A percentile compares a stretch with the other conserved stretches of the same genome.
These are phyloP conservation scores for Aspidapion aeneum DNA, from an alignment of 2,888 invertebrate genomes.

Conservation along the genomic window DNA sequence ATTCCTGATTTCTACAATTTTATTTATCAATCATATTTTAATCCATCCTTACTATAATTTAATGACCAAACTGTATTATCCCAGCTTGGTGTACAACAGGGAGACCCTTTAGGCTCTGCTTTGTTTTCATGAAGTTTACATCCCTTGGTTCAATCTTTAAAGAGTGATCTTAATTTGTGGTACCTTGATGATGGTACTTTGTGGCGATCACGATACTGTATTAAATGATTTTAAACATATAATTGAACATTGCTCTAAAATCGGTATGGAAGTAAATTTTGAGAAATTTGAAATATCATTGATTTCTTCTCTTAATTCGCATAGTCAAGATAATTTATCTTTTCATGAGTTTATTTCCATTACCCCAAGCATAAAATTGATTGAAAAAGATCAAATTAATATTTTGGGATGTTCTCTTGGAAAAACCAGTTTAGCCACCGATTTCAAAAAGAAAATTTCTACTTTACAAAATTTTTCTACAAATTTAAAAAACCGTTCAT, in stretches of 20 bases:
- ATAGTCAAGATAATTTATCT: background rate
- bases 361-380: background rate
- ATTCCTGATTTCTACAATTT: background rate
- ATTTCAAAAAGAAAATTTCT: background rate
- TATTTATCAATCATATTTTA: background rate
- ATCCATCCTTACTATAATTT: background rate
- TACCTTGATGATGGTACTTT: background rate
- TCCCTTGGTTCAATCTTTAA: background rate
- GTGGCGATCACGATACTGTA: background rate
- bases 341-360: background rate
- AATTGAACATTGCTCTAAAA: background rate
- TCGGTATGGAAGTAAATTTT: background rate
- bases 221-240: background rate
- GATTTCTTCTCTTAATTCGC: background rate
- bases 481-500: background rate
- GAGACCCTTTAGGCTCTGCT: background rate
- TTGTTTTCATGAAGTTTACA: background rate
- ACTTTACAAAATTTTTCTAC: background rate
- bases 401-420: background rate
- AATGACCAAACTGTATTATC: background rate
- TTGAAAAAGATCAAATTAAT: background rate
- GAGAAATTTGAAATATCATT: background rate
- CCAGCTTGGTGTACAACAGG: background rate
- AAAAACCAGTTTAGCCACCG: background rate
- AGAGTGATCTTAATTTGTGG: background rate